Evolutionary conservation across 2,888 invertebrate genomes (phyloP).

Genomic region (Eubasilissa splendida): DNA sequence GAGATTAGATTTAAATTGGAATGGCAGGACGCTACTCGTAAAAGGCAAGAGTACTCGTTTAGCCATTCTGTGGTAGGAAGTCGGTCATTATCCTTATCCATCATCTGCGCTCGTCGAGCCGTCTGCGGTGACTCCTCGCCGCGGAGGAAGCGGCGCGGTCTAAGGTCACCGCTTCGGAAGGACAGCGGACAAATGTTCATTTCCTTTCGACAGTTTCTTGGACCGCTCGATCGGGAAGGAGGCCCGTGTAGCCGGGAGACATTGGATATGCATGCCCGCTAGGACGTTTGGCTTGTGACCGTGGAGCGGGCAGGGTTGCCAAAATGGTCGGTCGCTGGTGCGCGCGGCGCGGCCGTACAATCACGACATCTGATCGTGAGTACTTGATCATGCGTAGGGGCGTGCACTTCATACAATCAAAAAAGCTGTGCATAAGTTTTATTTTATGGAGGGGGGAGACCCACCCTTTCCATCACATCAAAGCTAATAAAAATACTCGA

Average conservation of each 20-base stretch:
- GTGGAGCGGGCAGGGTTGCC: slow-evolving; percentile 14
- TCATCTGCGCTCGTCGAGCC: neutral
- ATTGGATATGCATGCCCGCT: slow-evolving; percentile 9
- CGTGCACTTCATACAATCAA: too few relatives aligned
- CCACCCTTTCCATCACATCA: too few relatives aligned
- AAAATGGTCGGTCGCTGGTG: neutral
- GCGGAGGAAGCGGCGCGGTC: too few relatives aligned
- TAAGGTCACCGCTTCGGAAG: slow-evolving; percentile 6
- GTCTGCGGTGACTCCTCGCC: too few relatives aligned
- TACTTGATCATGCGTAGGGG: too few relatives aligned
- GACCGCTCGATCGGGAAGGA: neutral
- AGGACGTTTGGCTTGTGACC: slow-evolving; percentile 22
- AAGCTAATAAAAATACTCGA: too few relatives aligned
- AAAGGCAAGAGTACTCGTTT: slow-evolving; percentile 14
- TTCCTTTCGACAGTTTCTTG: slow-evolving; percentile 13
- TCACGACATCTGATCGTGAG: too few relatives aligned
- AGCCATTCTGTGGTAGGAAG: slow-evolving; percentile 30
- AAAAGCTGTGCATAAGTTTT: too few relatives aligned
- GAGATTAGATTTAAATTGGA: slow-evolving; percentile 55
- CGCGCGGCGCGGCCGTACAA: too few relatives aligned
- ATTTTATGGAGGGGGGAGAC: too few relatives aligned
- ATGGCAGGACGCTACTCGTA: slow-evolving; percentile 52
- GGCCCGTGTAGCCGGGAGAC: neutral
- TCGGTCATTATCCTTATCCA: slow-evolving; percentile 43
- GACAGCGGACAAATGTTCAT: slow-evolving; percentile 10